phyloP scores from a whole-genome alignment of 2,888 invertebrate species.

The Ormyrus nitidulus region DNA sequence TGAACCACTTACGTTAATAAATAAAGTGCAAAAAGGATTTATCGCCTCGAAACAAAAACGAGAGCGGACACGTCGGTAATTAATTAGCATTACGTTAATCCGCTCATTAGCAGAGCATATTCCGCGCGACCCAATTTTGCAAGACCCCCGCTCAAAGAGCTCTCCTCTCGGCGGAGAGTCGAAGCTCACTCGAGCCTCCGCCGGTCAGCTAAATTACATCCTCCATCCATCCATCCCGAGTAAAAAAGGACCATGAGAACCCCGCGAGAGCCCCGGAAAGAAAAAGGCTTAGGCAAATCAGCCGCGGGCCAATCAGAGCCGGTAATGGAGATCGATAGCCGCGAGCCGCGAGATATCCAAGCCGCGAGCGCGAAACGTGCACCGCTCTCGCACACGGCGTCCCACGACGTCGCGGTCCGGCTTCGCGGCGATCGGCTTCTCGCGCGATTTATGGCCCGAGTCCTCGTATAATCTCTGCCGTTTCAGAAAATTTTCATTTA shows the following conservation, averaged over 20 bases:
- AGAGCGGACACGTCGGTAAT: too few relatives aligned
- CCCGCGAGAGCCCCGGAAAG: not conserved
- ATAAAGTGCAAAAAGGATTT: too few relatives aligned
- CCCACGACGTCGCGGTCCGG: conserved; percentile 35
- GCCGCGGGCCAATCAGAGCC: conserved; percentile 64
- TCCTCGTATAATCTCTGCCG: conserved; percentile 48
- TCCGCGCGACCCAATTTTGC: conserved; percentile 17
- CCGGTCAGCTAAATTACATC: conserved; percentile 13
- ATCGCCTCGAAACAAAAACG: too few relatives aligned
- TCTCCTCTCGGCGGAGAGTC: not conserved
- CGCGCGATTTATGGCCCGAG: conserved; percentile 51
- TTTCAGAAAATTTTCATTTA: conserved; percentile 48
- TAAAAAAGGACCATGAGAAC: conserved; percentile 1
- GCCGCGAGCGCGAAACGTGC: conserved; percentile 45
- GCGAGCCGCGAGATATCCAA: conserved; percentile 61
- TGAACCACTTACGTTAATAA: too few relatives aligned
- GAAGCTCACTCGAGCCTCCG: not conserved
- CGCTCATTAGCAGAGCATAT: too few relatives aligned
- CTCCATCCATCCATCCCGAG: not conserved
- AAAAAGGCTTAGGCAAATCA: conserved; percentile 46
- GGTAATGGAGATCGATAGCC: conserved; percentile 71
- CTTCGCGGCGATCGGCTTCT: conserved; percentile 31
- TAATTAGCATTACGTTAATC: too few relatives aligned
- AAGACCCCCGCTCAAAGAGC: conserved; percentile 16
- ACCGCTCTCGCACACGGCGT: conserved; percentile 6